Evolutionary conservation across 1,140 invertebrate genomes (phyloP), one percentile per base, ranked within the genome.

Genomic region (Schlechtendalia chinensis): DNA sequence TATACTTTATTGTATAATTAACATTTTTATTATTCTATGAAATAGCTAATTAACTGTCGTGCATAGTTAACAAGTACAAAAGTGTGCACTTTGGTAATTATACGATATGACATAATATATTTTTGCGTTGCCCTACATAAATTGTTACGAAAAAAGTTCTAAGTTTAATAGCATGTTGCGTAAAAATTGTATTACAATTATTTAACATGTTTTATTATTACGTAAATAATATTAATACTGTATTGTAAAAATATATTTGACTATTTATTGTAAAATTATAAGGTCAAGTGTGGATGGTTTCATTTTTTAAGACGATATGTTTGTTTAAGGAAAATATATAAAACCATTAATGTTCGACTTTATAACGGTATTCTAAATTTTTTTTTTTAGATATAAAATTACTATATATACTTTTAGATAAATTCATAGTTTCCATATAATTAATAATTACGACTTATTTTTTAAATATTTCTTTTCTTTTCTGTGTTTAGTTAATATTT

Each of bases 41-140:
- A 45, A 12, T 45, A 19, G 39, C 39, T 69, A 69, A 69, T 50
- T 39, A 24, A 50, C 39, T 69, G 63, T 67, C n/a, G n/a, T 24
- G 45, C 14, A 19, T 24, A 11, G n/a, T 50, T n/a, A 69, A 27
- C 39, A 69, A 69, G 45, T 22, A 50, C 67, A 69, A 69, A 50
- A 69, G 67, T 69, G 22, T 22, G 45, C 17, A 24, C 50, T 69
- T 50, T 0, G 29, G 6, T 50, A 69, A 69, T 69, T 50, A 69
- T 24, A 10, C n/a, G 17, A 50, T 1, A 10, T 27, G n/a, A 69
- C 45, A 69, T 3, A 22, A n/a, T 10, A 27, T 50, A 69, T 50
- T 69, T 69, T 17, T 24, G 27, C 22, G 39, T 69, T 24, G 45
- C 22, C 27, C 24, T 50, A 69, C 39, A 69, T 50, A 50, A 24